Base-by-base conservation (phyloP, 2,113 vertebrate species). In the Otocyon megalotis region DNA sequence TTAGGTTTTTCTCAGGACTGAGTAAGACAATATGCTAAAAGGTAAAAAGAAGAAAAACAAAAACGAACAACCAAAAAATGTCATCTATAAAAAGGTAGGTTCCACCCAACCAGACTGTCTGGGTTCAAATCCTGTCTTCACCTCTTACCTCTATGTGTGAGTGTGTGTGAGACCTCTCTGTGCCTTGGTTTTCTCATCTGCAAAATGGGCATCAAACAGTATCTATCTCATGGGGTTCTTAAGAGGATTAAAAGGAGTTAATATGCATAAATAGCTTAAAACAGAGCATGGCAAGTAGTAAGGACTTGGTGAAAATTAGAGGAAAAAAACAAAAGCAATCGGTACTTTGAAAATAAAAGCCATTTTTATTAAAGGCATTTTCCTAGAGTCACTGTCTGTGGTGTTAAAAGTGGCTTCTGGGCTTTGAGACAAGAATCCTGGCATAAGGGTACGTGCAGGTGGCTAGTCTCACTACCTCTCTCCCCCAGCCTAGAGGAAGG, bases 331-430 rank as follows among this genome's bases (percentile, higher is more conserved):
- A 54, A 54, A 96, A 91, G 14, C 30, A 82, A 62, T 62, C 54
- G 56, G 63, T 72, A 32, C 43, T 84, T 88, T 54, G 76, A 76
- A 89, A 93, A 88, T 43, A n/a, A 2, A 13, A 93, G 35, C 30
- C 79, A 69, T 90, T 96, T 93, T 89, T 85, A 87, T 80, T 69
- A 88, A 86, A 92, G 63, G n/a, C 20, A 92, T 77, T 81, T 62
- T 30, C 60, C 35, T 79, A 30, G 60, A 85, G 26, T 84, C 74
- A 90, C 3, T 54, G n/a, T 32, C 63, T 50, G 0, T 32, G 26
- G 16, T 71, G 74, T 35, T 88, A 54, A 84, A 80, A 72, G 69
- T 77, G 60, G 50, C 20, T 65, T 85, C 81, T 84, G 69, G 69
- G 20, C 48, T 56, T 53, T 60, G 63, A 94, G 65, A 93, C 5